Conservation (phyloP, 2,797 vertebrate species). For the Enteromius radiatus region DNA sequence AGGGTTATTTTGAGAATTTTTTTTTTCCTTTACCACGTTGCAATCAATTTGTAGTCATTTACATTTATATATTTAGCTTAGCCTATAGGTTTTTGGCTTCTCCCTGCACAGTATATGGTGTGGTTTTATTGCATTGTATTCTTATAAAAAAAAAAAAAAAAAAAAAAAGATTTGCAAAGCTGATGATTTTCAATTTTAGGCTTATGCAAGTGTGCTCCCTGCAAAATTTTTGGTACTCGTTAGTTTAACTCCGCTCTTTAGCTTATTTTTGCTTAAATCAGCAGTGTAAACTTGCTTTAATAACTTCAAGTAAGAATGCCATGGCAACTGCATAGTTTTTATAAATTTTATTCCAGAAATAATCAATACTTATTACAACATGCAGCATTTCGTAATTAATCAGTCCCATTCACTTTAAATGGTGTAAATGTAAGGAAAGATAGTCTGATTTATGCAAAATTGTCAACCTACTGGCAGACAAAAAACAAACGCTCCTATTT, state of each 20-base stretch:
- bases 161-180: background rate
- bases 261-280: too few relatives aligned
- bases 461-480: background rate
- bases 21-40: too few relatives aligned
- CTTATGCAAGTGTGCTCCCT: too few relatives aligned
- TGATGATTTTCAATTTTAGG: background rate
- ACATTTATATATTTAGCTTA: background rate
- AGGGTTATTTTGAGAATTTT: background rate
- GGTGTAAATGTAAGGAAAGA: background rate
- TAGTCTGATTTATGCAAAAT: background rate
- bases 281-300: too few relatives aligned
- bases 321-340: background rate
- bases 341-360: background rate
- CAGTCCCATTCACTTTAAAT: fast-evolving
- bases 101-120: too few relatives aligned
- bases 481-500: background rate
- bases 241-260: too few relatives aligned
- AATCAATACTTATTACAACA: background rate
- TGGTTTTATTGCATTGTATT: too few relatives aligned
- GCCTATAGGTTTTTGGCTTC: too few relatives aligned
- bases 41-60: background rate
- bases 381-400: background rate
- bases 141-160: too few relatives aligned
- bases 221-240: too few relatives aligned
- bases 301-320: background rate